Evolutionary conservation across 2,113 vertebrate species (phyloP).

Genomic region (Poeciliopsis retropinna): DNA sequence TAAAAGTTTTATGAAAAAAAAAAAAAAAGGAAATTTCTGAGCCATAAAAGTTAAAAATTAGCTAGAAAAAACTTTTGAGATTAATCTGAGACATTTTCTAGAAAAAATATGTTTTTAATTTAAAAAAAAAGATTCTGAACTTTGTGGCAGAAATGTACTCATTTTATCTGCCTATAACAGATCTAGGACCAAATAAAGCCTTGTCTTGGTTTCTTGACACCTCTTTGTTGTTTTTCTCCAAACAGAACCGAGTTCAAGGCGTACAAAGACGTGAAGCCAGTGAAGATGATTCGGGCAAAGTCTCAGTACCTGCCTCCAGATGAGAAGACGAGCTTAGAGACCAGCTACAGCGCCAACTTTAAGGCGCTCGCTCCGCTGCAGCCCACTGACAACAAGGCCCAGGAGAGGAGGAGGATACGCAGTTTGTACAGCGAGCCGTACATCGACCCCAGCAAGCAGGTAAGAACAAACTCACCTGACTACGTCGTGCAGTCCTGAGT

Average conservation of each 20-base stretch:
- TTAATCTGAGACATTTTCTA: no score
- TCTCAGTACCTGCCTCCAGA: slow-evolving; percentile 90
- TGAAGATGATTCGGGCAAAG: slow-evolving; percentile 88
- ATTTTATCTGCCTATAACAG: no score
- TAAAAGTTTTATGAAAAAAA: no score
- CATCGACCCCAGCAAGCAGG: slow-evolving; percentile 86
- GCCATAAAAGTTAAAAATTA: no score
- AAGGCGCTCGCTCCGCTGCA: slow-evolving; percentile 83
- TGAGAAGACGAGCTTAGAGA: slow-evolving; percentile 87
- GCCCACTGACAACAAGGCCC: slow-evolving; percentile 85
- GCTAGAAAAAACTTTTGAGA: no score
- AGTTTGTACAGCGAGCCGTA: slow-evolving; percentile 94
- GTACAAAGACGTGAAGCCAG: slow-evolving; percentile 89
- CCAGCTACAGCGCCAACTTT: slow-evolving; percentile 94
- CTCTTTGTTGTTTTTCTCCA: slow-evolving; percentile 10
- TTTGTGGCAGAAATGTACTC: no score
- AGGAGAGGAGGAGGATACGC: slow-evolving; percentile 93
- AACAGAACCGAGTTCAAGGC: slow-evolving; percentile 93
- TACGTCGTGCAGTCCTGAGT: neutral
- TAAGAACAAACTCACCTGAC: slow-evolving; percentile 73
- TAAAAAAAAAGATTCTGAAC: no score
- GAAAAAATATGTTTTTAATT: no score
- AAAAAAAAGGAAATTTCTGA: no score
- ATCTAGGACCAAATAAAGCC: neutral
- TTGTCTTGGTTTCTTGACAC: neutral